Conservation (phyloP, 2,113 vertebrate species). For the Ascaphus truei region DNA sequence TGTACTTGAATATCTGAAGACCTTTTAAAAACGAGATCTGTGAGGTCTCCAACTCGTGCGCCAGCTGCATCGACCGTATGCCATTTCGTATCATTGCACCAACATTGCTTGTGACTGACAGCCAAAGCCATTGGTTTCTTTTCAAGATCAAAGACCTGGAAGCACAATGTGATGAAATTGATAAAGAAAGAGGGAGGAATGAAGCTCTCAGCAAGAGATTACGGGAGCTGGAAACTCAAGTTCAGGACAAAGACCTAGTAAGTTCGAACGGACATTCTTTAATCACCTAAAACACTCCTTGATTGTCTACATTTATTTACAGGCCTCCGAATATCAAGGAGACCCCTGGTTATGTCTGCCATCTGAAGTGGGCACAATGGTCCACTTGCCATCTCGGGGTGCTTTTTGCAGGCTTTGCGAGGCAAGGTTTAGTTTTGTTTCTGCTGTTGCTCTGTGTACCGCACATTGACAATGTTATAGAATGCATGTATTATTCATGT, state of each 20-base stretch:
- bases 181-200: slow-evolving; percentile 83
- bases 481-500: neutral
- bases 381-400: too few relatives aligned
- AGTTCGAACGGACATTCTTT: too few relatives aligned
- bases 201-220: slow-evolving; percentile 71
- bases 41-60: neutral
- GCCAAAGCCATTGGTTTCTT: slow-evolving; percentile 2
- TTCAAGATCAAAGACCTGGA: slow-evolving; percentile 85
- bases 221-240: slow-evolving; percentile 80
- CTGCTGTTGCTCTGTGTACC: too few relatives aligned
- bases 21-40: neutral
- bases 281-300: too few relatives aligned
- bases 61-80: neutral
- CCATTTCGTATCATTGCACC: neutral
- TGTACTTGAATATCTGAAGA: neutral
- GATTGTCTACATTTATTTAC: too few relatives aligned
- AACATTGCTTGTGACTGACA: neutral
- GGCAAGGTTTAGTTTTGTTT: too few relatives aligned
- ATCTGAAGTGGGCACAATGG: too few relatives aligned
- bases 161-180: slow-evolving; percentile 78
- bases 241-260: slow-evolving; percentile 89
- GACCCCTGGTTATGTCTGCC: too few relatives aligned
- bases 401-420: too few relatives aligned
- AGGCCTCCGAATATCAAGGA: too few relatives aligned
- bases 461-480: too few relatives aligned